These are phyloP conservation scores for Aphaenogaster rudis DNA, from an alignment of 1,140 invertebrate genomes.

Conservation along the genomic window DNA sequence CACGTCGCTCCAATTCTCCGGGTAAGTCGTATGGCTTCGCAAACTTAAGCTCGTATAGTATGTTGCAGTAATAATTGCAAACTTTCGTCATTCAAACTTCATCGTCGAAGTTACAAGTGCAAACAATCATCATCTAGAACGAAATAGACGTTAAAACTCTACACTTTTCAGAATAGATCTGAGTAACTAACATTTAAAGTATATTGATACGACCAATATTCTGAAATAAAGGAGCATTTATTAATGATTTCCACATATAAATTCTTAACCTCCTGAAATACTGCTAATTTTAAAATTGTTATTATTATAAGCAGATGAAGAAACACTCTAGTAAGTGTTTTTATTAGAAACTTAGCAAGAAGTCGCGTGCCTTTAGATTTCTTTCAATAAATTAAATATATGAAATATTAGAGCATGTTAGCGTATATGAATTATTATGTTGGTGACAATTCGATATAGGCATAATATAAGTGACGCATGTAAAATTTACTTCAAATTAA, in stretches of 20 bases:
- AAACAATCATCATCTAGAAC: not conserved
- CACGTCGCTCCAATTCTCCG: constrained; percentile 36
- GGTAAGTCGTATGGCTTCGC: constrained; percentile 40
- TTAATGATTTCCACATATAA: not conserved
- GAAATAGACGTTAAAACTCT: not conserved
- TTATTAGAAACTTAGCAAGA: not conserved
- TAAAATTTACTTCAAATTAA: too few relatives aligned
- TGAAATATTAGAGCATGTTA: too few relatives aligned
- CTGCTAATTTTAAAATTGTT: not conserved
- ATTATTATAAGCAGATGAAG: not conserved
- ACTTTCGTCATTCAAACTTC: not conserved
- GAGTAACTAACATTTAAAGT: not conserved
- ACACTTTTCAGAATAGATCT: not conserved
- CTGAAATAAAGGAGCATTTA: not conserved
- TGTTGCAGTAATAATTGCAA: constrained; percentile 9
- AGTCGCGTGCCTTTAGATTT: not conserved
- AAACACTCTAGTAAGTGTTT: not conserved
- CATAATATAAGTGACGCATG: too few relatives aligned
- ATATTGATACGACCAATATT: not conserved
- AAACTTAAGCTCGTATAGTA: not conserved
- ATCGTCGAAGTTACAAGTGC: not conserved
- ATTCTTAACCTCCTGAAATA: not conserved
- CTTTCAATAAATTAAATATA: not conserved
- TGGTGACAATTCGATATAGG: too few relatives aligned
- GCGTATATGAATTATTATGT: too few relatives aligned